phyloP scores from a whole-genome alignment of 2,113 vertebrate species.

The Cyprinus carpio region DNA sequence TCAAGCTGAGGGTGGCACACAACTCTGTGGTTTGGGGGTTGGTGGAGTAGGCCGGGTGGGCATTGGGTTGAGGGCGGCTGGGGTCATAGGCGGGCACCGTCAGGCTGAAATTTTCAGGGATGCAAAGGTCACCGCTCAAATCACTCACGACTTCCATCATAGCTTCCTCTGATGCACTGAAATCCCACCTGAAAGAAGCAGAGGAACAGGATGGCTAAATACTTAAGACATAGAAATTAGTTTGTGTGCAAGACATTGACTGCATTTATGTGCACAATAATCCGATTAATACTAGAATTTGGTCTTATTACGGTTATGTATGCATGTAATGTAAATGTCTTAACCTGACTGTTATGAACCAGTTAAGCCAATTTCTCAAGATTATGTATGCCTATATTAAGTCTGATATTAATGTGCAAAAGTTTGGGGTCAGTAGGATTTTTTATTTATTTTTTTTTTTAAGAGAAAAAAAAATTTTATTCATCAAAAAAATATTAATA shows the following conservation, averaged over 20 bases:
- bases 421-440: neutral
- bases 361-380: no score
- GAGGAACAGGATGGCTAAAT: neutral
- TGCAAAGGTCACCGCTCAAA: slow-evolving; percentile 80
- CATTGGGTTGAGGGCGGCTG: slow-evolving; percentile 73
- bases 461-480: no score
- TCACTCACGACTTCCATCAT: slow-evolving; percentile 85
- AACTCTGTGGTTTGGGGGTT: slow-evolving; percentile 95
- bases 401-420: neutral
- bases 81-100: slow-evolving; percentile 84
- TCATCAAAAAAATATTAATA: neutral
- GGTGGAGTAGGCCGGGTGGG: slow-evolving; percentile 76
- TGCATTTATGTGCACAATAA: no score
- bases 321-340: no score
- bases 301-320: no score
- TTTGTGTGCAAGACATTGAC: no score
- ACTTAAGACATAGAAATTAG: no score
- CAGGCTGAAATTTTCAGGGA: slow-evolving; percentile 89
- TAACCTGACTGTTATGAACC: no score
- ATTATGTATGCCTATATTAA: no score
- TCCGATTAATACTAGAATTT: no score
- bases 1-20: slow-evolving; percentile 87
- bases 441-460: no score
- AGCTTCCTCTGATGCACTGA: slow-evolving; percentile 82
- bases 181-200: slow-evolving; percentile 87